A percentile compares a stretch with the other conserved stretches of the same genome.
Conservation (phyloP, 2,113 vertebrate genomes). For the Capreolus pygargus region DNA sequence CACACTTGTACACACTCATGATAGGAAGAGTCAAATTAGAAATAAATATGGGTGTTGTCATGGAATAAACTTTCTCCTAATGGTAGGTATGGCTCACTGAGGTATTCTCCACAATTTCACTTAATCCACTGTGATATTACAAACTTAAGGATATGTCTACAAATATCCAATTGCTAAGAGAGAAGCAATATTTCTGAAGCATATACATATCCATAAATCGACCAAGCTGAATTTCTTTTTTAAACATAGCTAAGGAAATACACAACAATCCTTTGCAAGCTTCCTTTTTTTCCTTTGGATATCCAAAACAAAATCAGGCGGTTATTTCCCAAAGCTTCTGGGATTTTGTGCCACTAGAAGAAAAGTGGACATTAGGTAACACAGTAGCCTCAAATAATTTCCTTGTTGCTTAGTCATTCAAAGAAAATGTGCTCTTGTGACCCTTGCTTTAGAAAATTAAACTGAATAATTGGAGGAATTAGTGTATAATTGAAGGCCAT, state of each 20-base stretch:
- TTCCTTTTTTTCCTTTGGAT: not conserved
- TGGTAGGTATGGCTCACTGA: not conserved
- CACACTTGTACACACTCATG: not conserved
- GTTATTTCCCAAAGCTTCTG: not conserved
- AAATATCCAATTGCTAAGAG: not conserved
- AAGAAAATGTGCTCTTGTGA: conserved; percentile 63
- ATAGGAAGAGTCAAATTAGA: not conserved
- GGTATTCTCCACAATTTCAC: not conserved
- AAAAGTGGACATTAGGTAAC: conserved; percentile 24
- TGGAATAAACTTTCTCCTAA: not conserved
- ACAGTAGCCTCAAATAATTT: conserved; percentile 50
- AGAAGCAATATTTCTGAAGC: not conserved
- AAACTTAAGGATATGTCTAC: not conserved
- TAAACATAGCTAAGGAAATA: not conserved
- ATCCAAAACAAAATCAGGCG: not conserved
- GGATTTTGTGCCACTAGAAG: not conserved
- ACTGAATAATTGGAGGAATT: conserved; percentile 69
- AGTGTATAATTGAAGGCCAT: conserved; percentile 72
- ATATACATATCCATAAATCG: not conserved
- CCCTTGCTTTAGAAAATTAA: conserved; percentile 74
- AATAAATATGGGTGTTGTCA: not conserved
- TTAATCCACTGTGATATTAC: not conserved
- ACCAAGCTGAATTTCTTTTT: not conserved
- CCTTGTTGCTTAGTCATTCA: conserved; percentile 58
- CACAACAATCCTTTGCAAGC: not conserved